Conservation (phyloP, 1,140 invertebrate species). For the Laupala kohalensis region DNA sequence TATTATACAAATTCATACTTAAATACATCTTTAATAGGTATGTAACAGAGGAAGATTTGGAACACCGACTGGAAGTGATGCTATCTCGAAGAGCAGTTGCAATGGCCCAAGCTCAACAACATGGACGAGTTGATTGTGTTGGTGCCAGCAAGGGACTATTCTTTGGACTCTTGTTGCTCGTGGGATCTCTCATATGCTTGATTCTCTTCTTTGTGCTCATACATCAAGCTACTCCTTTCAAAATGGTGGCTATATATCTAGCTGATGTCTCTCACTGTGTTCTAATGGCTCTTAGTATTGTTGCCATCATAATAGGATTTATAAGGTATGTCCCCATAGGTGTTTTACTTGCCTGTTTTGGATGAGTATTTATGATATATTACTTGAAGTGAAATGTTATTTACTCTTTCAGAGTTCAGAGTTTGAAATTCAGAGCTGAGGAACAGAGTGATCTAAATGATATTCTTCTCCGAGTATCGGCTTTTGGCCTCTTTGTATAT, state of each 20-base stretch:
- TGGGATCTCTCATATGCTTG: slow-evolving; percentile 81
- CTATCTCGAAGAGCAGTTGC: slow-evolving; percentile 67
- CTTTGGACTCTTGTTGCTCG: slow-evolving; percentile 76
- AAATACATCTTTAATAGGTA: slow-evolving; percentile 36
- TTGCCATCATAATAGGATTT: slow-evolving; percentile 83
- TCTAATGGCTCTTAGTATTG: slow-evolving; percentile 70
- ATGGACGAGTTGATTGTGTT: slow-evolving; percentile 76
- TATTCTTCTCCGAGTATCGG: slow-evolving; percentile 77
- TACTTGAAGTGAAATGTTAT: not conserved
- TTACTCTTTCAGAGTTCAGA: slow-evolving; percentile 54
- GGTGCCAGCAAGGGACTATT: slow-evolving; percentile 89
- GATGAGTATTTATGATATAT: not conserved
- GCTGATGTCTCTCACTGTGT: slow-evolving; percentile 81
- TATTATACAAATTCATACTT: not conserved
- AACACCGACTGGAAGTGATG: slow-evolving; percentile 72
- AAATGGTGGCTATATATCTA: slow-evolving; percentile 67
- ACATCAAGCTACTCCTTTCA: slow-evolving; percentile 60
- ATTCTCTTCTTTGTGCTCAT: slow-evolving; percentile 90
- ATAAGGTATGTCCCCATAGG: slow-evolving; percentile 43
- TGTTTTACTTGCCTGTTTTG: too few relatives aligned
- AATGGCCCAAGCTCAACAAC: slow-evolving; percentile 57
- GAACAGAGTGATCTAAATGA: slow-evolving; percentile 80
- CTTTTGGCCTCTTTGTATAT: slow-evolving; percentile 83
- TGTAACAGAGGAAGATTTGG: slow-evolving; percentile 68
- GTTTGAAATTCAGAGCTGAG: slow-evolving; percentile 75